phyloP scores from a whole-genome alignment of 2,888 invertebrate species.

The Brachyopa scutellaris region DNA sequence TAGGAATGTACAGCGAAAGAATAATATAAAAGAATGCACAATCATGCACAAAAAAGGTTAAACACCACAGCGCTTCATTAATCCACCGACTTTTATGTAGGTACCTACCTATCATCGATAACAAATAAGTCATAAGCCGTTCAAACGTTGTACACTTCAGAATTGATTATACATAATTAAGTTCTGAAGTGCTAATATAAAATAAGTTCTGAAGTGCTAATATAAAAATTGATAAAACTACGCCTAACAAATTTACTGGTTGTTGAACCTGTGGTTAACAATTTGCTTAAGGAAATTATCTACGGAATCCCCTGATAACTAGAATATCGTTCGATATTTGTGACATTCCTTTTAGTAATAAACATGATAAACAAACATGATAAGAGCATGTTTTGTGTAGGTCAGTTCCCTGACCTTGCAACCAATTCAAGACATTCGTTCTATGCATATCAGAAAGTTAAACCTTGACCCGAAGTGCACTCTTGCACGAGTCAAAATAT shows the following conservation, averaged over 20 bases:
- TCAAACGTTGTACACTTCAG: neutral
- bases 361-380: neutral
- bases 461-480: neutral
- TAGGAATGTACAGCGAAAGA: too few species aligned
- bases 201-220: neutral
- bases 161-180: neutral
- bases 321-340: neutral
- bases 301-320: constrained; percentile 10
- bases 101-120: neutral
- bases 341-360: neutral
- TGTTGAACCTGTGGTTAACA: neutral
- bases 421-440: neutral
- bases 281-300: neutral
- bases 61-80: too few species aligned
- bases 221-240: neutral
- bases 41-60: too few species aligned
- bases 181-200: too few species aligned
- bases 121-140: neutral
- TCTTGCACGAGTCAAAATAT: neutral
- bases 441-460: neutral
- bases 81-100: too few species aligned
- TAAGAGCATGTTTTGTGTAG: neutral
- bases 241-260: neutral
- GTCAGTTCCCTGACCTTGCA: neutral
- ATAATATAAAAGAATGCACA: too few species aligned